These are phyloP conservation scores for Drosophila hamatofila DNA, from an alignment of 2,888 invertebrate genomes.

Conservation along the genomic window DNA sequence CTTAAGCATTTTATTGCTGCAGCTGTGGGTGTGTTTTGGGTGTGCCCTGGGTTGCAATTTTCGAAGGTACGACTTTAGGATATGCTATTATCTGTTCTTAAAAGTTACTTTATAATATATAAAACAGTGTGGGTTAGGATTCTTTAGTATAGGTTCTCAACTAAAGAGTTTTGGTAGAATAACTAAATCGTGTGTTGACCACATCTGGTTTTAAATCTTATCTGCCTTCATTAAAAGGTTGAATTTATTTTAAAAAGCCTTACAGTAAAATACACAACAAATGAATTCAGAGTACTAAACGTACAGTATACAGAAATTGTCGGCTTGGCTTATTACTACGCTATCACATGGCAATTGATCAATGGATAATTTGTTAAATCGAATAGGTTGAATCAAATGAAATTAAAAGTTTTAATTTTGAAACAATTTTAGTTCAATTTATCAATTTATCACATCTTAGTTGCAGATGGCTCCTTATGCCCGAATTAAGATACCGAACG, in stretches of 20 bases:
- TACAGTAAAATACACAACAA: neutral
- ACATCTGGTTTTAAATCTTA: too few relatives aligned
- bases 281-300: neutral
- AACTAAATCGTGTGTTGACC: too few relatives aligned
- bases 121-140: neutral
- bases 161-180: neutral
- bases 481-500: too few relatives aligned
- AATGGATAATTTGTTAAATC: neutral
- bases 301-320: neutral
- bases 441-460: neutral
- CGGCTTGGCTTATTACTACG: neutral
- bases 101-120: neutral
- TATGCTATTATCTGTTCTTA: slow-evolving; percentile 21
- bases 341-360: neutral
- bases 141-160: neutral
- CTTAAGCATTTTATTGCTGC: slow-evolving; percentile 64
- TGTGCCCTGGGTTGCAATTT: slow-evolving; percentile 52
- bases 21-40: slow-evolving; percentile 80
- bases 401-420: neutral
- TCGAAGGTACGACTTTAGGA: slow-evolving; percentile 17
- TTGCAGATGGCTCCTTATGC: neutral
- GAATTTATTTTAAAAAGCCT: too few relatives aligned
- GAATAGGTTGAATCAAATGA: neutral
- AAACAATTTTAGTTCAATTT: neutral
- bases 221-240: too few relatives aligned